phyloP scores from a whole-genome alignment of 2,888 invertebrate species.

The Silvanus unidentatus region DNA sequence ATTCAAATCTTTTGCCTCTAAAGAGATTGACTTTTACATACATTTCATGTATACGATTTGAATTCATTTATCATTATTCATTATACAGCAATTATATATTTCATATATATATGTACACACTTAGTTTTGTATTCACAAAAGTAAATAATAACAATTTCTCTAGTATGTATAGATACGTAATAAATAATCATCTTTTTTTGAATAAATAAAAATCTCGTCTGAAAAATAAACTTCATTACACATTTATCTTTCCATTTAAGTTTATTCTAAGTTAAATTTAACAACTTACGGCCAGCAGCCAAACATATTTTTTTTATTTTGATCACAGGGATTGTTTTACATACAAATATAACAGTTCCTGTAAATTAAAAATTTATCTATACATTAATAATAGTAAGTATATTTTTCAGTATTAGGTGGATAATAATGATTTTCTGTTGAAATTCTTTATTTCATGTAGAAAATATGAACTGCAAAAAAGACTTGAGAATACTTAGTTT shows the following conservation, averaged over 20 bases:
- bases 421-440: too few species aligned
- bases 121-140: constrained; percentile 10
- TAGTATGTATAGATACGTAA: constrained; percentile 1
- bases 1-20: constrained; percentile 19
- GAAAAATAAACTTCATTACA: constrained; percentile 3
- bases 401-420: too few species aligned
- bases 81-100: constrained; percentile 30
- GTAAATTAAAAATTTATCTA: too few species aligned
- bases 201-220: background rate
- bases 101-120: constrained; percentile 15
- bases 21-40: background rate
- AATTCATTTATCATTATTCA: constrained; percentile 12
- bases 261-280: constrained; percentile 17
- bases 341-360: background rate
- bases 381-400: too few species aligned
- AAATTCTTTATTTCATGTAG: too few species aligned
- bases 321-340: constrained; percentile 41
- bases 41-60: constrained; percentile 9
- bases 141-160: constrained; percentile 3
- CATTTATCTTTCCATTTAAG: constrained; percentile 2
- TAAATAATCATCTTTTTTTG: background rate
- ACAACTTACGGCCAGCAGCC: constrained; percentile 25
- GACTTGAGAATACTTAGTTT: too few species aligned
- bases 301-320: constrained; percentile 28
- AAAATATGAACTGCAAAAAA: too few species aligned